Percentiles rank a stretch among this genome's conserved stretches.
Conservation (phyloP, 2,113 vertebrate genomes). For the Mirounga angustirostris region DNA sequence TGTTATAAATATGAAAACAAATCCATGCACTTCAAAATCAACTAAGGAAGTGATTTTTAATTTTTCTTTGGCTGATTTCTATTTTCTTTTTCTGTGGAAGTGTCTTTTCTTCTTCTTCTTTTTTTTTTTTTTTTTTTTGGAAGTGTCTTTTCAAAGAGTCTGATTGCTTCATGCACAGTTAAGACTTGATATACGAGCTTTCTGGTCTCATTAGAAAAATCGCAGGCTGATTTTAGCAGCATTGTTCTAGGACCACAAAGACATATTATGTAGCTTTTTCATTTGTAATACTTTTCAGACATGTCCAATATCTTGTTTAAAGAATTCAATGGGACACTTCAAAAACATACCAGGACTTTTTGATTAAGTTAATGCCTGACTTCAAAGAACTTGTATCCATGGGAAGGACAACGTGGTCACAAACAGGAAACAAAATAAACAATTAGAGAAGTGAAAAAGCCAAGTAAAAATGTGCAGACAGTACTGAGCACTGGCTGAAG, state of each 20-base stretch:
- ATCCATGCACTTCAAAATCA: neutral
- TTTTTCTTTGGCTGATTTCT: neutral
- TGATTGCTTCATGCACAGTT: neutral
- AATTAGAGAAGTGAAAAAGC: neutral
- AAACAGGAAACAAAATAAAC: neutral
- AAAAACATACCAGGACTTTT: neutral
- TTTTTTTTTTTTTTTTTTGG: neutral
- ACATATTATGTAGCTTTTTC: neutral
- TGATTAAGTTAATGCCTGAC: neutral
- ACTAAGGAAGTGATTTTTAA: neutral
- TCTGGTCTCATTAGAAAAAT: neutral
- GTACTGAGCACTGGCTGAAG: no score
- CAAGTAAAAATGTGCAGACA: neutral
- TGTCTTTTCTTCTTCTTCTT: neutral
- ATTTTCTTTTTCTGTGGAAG: neutral
- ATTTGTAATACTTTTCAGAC: neutral
- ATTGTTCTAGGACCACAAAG: neutral
- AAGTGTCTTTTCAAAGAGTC: neutral
- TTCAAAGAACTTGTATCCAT: neutral
- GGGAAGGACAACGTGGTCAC: rapidly evolving
- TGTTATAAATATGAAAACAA: neutral
- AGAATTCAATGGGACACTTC: neutral
- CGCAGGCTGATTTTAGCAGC: neutral
- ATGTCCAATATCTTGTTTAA: neutral
- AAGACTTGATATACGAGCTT: neutral